These are phyloP conservation scores for Gobionotothen gibberifrons DNA, from an alignment of 2,797 vertebrate species.

Conservation along the genomic window DNA sequence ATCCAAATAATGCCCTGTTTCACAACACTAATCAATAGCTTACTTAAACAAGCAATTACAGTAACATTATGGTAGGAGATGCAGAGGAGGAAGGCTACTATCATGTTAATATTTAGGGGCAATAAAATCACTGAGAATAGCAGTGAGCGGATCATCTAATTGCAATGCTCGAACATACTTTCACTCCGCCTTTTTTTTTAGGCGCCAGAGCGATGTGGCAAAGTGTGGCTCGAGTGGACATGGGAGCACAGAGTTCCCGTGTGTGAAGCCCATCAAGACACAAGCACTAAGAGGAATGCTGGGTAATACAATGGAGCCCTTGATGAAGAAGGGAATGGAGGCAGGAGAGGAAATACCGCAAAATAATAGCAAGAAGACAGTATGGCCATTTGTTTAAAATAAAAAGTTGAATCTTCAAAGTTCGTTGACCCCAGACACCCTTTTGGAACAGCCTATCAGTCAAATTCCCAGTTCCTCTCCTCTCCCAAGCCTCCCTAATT, in stretches of 20 bases:
- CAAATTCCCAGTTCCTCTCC: conserved; percentile 56
- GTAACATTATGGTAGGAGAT: conserved; percentile 38
- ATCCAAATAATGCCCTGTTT: conserved; percentile 15
- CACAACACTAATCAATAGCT: conserved; percentile 15
- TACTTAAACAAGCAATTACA: conserved; percentile 37
- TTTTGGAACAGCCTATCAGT: conserved; percentile 55
- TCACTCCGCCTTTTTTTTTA: conserved; percentile 7
- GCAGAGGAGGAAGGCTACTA: conserved; percentile 26
- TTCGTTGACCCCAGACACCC: conserved; percentile 41
- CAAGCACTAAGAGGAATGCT: conserved; percentile 23
- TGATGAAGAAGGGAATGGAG: conserved; percentile 17
- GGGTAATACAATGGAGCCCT: conserved; percentile 25
- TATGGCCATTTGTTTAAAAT: conserved; percentile 38
- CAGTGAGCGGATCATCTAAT: conserved; percentile 32
- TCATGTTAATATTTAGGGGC: conserved; percentile 43
- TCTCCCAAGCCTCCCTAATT: conserved; percentile 59
- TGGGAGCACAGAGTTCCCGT: background rate
- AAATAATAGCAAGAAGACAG: conserved; percentile 11
- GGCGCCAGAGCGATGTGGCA: conserved; percentile 8
- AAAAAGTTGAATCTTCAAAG: conserved; percentile 64
- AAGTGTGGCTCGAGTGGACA: conserved; percentile 22
- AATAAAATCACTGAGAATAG: conserved; percentile 35
- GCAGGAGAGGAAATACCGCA: conserved; percentile 14
- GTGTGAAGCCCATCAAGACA: conserved; percentile 23
- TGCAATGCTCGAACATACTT: conserved; percentile 34